Percentiles rank a stretch among this genome's conserved stretches.
These are phyloP conservation scores for Drosophila aldrichi DNA, from an alignment of 2,888 invertebrate genomes.

Conservation along the genomic window DNA sequence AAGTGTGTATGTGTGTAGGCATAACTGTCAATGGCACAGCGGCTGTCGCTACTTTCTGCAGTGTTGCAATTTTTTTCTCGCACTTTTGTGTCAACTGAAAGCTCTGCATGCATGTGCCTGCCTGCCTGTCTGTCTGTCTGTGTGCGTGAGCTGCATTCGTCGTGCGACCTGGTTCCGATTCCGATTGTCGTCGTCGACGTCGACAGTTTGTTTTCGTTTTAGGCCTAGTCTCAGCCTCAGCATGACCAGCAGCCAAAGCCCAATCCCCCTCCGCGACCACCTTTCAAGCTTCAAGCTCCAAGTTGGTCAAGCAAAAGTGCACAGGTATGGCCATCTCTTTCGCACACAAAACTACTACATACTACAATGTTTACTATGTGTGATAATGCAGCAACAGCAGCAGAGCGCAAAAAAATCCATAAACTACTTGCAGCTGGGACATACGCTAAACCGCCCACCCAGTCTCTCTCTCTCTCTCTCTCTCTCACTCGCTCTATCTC, in stretches of 20 bases:
- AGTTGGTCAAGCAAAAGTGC: constrained; percentile 49
- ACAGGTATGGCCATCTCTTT: constrained; percentile 29
- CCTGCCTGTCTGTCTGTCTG: neutral
- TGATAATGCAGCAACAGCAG: constrained; percentile 40
- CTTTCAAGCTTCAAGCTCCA: constrained; percentile 4
- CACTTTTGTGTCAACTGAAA: constrained; percentile 62
- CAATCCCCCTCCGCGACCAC: no score
- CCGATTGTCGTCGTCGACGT: constrained; percentile 52
- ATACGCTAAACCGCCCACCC: constrained; percentile 12
- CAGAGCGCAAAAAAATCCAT: constrained; percentile 64
- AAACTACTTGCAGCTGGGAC: constrained; percentile 64
- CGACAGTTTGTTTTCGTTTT: constrained; percentile 55
- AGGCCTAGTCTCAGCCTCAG: constrained; percentile 40
- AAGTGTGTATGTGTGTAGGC: constrained; percentile 25
- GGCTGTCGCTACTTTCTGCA: constrained; percentile 44
- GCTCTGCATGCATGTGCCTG: constrained; percentile 24
- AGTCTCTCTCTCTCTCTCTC: neutral
- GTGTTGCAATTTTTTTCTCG: constrained; percentile 51
- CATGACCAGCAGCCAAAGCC: constrained; percentile 3
- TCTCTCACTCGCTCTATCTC: neutral
- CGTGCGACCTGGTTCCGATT: constrained; percentile 68
- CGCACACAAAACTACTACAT: constrained; percentile 63
- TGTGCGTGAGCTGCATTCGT: constrained; percentile 49
- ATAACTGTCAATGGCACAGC: constrained; percentile 75
- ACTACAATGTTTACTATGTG: constrained; percentile 79